Evolutionary conservation across 2,113 vertebrate genomes (phyloP).

Genomic region (Geococcyx californianus): DNA sequence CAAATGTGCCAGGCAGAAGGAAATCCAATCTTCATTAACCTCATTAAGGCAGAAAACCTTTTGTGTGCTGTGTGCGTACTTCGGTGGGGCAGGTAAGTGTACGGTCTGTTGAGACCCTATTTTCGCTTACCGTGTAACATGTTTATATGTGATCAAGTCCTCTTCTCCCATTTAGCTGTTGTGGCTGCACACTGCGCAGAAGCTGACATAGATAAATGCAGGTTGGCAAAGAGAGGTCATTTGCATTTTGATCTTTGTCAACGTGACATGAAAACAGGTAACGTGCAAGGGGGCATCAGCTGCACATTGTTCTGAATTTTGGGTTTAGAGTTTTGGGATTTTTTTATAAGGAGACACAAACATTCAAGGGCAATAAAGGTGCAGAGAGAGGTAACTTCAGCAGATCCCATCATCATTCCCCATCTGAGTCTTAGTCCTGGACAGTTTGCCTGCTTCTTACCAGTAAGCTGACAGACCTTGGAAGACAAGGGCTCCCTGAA

Average conservation of each 20-base stretch:
- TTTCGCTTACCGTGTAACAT: neutral
- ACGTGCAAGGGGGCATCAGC: neutral
- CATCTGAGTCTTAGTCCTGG: neutral
- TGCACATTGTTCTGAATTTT: neutral
- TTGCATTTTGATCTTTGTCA: neutral
- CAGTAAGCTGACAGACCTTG: neutral
- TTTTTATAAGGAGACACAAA: neutral
- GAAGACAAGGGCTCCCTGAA: neutral
- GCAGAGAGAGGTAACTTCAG: neutral
- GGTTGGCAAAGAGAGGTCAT: neutral
- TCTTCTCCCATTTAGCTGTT: neutral
- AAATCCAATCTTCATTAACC: conserved; percentile 12
- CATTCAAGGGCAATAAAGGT: neutral
- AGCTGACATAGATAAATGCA: fast-evolving
- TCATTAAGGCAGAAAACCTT: neutral
- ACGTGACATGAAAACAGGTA: neutral
- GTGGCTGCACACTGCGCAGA: neutral
- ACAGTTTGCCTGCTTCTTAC: neutral
- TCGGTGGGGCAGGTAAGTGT: neutral
- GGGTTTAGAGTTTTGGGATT: neutral
- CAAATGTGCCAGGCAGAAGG: neutral
- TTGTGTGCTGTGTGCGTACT: neutral
- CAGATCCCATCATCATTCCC: neutral
- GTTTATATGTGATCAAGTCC: neutral
- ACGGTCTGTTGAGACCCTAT: neutral